Evolutionary conservation across 2,113 vertebrate genomes (phyloP), one percentile per base, ranked within the genome.

Genomic region (Noctilio leporinus): DNA sequence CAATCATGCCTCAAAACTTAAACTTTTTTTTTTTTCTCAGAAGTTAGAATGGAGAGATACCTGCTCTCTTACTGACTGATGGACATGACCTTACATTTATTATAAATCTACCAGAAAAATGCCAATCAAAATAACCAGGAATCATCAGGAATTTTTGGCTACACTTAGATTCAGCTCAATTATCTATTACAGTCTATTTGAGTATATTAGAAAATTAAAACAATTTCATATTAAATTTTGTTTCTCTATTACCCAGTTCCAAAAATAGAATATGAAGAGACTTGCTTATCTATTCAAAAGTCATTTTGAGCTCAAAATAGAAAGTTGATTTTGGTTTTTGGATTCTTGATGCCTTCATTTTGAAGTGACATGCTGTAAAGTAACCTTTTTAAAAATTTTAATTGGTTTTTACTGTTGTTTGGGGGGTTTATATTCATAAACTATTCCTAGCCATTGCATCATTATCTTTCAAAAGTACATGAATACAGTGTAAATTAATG

Each of bases 391-490:
- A 38, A 82, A 82, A 55, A 55, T 15, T 81, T 91, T 89, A 65
- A 81, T 96, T 93, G 30, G 20, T 11, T 38, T 72, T 65, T 45
- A 35, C 59, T 45, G 45, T 35, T 64, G 1, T 17, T 28, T 7
- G 24, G 20, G 30, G 64, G 38, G 59, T 28, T 64, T 35, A 22
- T 12, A n/a, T 59, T 33, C 20, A 91, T 73, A 28, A 92, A 75
- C 3, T 73, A 82, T 78, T 92, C 55, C 40, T 77, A 78, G 47
- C 5, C 11, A 72, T 7, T 67, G 17, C 30, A 16, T 78, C 28
- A 94, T 93, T 95, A 92, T 73, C 38, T 93, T 94, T 92, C 57
- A 75, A 65, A 97, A 95, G 45, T 14, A 73, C 11, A 53, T 70
- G 57, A 70, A 73, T 86, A 45, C 24, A 45, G 64, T 75, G 10